Conservation (phyloP, 2,113 vertebrate species). For the Burhinus oedicnemus region DNA sequence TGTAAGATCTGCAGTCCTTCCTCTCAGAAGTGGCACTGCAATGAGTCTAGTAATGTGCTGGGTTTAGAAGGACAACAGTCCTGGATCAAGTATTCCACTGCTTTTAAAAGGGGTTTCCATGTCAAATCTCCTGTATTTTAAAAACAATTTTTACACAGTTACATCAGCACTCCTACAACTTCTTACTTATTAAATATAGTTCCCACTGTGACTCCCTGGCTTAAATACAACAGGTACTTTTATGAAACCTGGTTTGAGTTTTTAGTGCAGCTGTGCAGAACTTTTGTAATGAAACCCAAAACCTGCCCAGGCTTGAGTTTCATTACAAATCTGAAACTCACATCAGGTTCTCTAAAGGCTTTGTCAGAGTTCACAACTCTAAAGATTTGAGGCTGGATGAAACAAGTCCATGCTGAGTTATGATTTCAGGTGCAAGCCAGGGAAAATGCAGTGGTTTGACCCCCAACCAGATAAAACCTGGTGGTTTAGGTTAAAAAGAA, state of each 20-base stretch:
- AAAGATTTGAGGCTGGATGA: constrained; percentile 23
- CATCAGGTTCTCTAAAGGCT: constrained; percentile 46
- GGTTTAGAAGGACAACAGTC: constrained; percentile 4
- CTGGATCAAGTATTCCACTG: neutral
- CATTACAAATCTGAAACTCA: constrained; percentile 62
- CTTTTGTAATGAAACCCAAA: constrained; percentile 64
- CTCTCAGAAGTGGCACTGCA: neutral
- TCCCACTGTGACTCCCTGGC: constrained; percentile 37
- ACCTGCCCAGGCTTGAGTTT: constrained; percentile 42
- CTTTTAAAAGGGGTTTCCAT: constrained; percentile 27
- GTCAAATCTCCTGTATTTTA: constrained; percentile 41
- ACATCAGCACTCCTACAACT: constrained; percentile 60
- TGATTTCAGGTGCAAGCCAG: constrained; percentile 31
- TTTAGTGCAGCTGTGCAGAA: constrained; percentile 64
- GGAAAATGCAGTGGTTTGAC: neutral
- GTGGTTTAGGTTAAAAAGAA: neutral
- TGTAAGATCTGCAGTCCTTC: neutral
- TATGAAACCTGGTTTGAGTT: constrained; percentile 63
- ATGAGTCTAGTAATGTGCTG: neutral
- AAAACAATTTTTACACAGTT: constrained; percentile 56
- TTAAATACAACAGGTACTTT: constrained; percentile 66
- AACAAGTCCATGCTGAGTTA: constrained; percentile 28
- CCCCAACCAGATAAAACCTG: neutral
- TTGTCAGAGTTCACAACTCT: constrained; percentile 56
- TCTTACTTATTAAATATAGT: constrained; percentile 65